Evolutionary conservation across 2,113 vertebrate genomes (phyloP).

Genomic region (Epinephelus lanceolatus): DNA sequence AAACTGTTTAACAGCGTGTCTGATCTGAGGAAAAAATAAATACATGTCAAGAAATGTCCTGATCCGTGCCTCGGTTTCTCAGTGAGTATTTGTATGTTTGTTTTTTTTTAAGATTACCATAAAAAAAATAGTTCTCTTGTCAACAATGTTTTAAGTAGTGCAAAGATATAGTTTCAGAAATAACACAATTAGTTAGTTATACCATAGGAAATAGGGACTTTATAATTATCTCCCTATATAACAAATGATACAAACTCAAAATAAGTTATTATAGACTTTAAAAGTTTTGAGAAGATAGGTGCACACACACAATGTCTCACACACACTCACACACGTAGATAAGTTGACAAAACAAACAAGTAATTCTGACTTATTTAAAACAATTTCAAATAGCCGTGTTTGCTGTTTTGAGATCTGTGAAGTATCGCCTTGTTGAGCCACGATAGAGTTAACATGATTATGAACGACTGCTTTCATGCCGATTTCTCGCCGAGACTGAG

Average conservation of each 20-base stretch:
- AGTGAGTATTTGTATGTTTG: constrained; percentile 14
- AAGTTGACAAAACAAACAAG: constrained; percentile 14
- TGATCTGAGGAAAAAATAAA: neutral
- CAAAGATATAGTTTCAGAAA: constrained; percentile 78
- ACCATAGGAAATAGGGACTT: constrained; percentile 33
- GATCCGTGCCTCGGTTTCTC: constrained; percentile 13
- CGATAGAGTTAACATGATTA: constrained; percentile 31
- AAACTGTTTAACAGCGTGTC: neutral
- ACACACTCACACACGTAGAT: constrained; percentile 15
- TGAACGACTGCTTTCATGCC: constrained; percentile 36
- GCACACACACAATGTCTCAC: neutral
- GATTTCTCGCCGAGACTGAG: constrained; percentile 43
- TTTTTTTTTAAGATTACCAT: constrained; percentile 45
- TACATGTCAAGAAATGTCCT: neutral
- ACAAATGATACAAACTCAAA: constrained; percentile 56
- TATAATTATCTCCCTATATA: constrained; percentile 45
- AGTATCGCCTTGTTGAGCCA: constrained; percentile 12
- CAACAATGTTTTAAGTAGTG: constrained; percentile 77
- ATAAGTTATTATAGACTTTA: constrained; percentile 75
- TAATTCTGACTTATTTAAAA: neutral
- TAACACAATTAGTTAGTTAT: constrained; percentile 70
- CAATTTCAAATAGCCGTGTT: constrained; percentile 20
- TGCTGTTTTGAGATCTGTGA: constrained; percentile 40
- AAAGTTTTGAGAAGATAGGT: constrained; percentile 52
- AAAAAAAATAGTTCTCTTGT: constrained; percentile 63